These are phyloP conservation scores for Helleia helle DNA, from an alignment of 2,888 invertebrate genomes.

Conservation along the genomic window DNA sequence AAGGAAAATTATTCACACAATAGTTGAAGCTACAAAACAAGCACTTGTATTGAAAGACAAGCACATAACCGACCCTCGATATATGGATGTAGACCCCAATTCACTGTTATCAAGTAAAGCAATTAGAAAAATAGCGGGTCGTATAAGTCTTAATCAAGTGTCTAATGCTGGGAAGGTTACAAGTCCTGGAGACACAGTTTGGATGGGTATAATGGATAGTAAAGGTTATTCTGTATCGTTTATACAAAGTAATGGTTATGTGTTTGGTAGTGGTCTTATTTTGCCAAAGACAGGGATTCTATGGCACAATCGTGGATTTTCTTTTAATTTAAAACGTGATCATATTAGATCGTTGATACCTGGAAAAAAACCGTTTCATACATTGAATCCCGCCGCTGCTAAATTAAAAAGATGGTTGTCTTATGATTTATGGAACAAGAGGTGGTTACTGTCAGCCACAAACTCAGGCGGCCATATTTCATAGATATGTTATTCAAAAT, in stretches of 20 bases:
- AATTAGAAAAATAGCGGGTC: constrained; percentile 39
- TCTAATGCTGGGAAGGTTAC: constrained; percentile 31
- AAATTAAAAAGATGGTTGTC: constrained; percentile 48
- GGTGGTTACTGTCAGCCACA: constrained; percentile 63
- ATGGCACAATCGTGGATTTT: constrained; percentile 55
- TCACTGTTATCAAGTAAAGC: constrained; percentile 33
- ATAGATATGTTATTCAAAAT: constrained; percentile 52
- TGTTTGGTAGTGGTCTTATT: constrained; percentile 52
- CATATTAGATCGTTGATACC: constrained; percentile 42
- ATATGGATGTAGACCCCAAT: constrained; percentile 43
- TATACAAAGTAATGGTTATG: constrained; percentile 53
- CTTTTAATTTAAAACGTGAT: constrained; percentile 38
- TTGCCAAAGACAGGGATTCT: constrained; percentile 55
- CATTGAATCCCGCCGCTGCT: constrained; percentile 56
- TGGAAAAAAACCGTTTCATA: constrained; percentile 58
- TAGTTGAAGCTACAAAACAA: constrained; percentile 43
- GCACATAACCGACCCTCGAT: constrained; percentile 49
- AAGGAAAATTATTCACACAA: constrained; percentile 48
- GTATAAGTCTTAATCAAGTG: constrained; percentile 34
- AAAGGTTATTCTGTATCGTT: constrained; percentile 61
- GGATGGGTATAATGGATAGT: constrained; percentile 59
- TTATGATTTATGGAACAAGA: constrained; percentile 52
- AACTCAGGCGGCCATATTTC: constrained; percentile 58
- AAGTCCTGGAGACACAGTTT: constrained; percentile 54
- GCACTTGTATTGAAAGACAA: constrained; percentile 24